phyloP scores from a whole-genome alignment of 2,888 invertebrate species.

The Cosmopolites sordidus region DNA sequence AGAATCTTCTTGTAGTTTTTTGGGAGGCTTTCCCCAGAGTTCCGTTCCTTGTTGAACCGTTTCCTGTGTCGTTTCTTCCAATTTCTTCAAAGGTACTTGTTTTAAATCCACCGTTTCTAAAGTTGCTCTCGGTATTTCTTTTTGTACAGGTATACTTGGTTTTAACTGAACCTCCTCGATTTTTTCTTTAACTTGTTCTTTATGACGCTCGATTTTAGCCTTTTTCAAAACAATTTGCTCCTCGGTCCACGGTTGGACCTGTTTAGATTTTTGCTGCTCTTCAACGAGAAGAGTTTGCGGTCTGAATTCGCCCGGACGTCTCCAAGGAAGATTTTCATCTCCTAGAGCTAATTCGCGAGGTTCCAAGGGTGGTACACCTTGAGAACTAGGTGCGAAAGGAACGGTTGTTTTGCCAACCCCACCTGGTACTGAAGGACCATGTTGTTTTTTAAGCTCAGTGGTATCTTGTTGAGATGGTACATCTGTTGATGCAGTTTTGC shows the following conservation, averaged over 20 bases:
- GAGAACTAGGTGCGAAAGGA: constrained; percentile 38
- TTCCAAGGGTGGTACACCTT: constrained; percentile 43
- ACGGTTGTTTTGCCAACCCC: constrained; percentile 41
- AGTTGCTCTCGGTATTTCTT: constrained; percentile 45
- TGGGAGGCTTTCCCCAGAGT: constrained; percentile 6
- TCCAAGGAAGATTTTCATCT: constrained; percentile 56
- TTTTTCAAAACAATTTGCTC: constrained; percentile 58
- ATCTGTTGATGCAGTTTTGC: constrained; percentile 46
- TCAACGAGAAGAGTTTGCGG: constrained; percentile 19
- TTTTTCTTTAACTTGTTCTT: constrained; percentile 46
- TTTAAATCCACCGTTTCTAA: constrained; percentile 52
- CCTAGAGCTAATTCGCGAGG: constrained; percentile 51
- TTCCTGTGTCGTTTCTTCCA: neutral
- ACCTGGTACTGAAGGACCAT: constrained; percentile 36
- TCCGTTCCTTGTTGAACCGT: neutral
- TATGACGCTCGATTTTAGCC: constrained; percentile 42
- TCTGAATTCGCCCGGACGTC: constrained; percentile 31
- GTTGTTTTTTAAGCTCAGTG: constrained; percentile 29
- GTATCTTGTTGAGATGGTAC: constrained; percentile 39
- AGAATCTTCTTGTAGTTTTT: constrained; percentile 4
- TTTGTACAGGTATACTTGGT: constrained; percentile 47
- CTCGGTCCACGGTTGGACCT: constrained; percentile 59
- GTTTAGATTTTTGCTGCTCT: constrained; percentile 31
- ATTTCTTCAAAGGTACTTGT: constrained; percentile 45
- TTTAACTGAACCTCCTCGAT: constrained; percentile 52